phyloP scores from a whole-genome alignment of 2,797 vertebrate genomes.

The Sciurus vulgaris region DNA sequence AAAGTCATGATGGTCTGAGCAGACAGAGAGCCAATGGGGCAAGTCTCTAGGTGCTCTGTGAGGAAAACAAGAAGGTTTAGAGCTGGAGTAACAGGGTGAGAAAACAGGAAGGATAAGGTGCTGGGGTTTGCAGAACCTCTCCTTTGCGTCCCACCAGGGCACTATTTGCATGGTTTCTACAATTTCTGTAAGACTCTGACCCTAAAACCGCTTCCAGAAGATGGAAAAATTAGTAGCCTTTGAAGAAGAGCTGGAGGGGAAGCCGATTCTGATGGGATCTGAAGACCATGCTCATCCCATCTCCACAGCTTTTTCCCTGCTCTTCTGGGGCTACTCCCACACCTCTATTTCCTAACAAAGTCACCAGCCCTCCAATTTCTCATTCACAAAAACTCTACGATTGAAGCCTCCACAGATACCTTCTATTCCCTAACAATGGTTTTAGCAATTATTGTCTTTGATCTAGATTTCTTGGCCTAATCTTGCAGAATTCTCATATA shows the following conservation, averaged over 20 bases:
- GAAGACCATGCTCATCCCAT: rapidly evolving
- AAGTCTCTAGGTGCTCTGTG: too few species aligned
- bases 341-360: neutral
- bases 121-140: neutral
- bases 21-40: neutral
- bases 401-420: neutral
- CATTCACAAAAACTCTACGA: neutral
- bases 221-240: neutral
- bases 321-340: neutral
- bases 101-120: neutral
- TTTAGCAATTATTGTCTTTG: neutral
- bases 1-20: neutral
- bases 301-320: neutral
- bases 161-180: neutral
- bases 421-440: neutral
- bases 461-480: neutral
- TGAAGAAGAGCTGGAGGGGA: neutral
- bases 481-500: neutral
- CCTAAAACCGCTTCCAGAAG: neutral
- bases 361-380: neutral
- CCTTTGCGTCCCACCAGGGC: neutral
- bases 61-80: neutral
- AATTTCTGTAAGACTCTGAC: neutral
- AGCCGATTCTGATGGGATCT: neutral
- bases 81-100: neutral